phyloP scores from a whole-genome alignment of 2,888 invertebrate genomes.

The Kryphioiulus occultus region DNA sequence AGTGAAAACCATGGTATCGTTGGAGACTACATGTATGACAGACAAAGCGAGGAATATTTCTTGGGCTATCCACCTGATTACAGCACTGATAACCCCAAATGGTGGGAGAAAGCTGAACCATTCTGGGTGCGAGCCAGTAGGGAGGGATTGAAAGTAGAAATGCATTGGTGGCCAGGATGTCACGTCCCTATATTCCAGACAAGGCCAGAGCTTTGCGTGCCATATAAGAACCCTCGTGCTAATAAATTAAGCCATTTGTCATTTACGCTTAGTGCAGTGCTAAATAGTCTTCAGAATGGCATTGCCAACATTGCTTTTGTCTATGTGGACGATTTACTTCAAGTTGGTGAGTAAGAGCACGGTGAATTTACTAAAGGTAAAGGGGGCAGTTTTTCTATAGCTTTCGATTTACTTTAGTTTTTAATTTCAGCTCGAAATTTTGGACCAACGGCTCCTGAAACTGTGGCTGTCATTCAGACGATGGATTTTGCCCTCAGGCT shows the following conservation, averaged over 20 bases:
- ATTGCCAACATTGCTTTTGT: constrained; percentile 49
- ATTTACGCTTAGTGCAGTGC: constrained; percentile 47
- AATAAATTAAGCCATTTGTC: constrained; percentile 47
- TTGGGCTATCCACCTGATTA: constrained; percentile 51
- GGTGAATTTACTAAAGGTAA: background rate
- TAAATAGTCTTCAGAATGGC: constrained; percentile 50
- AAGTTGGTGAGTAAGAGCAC: constrained; percentile 46
- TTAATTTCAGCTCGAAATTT: constrained; percentile 48
- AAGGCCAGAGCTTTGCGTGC: constrained; percentile 52
- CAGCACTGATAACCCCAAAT: constrained; percentile 44
- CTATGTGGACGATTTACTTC: constrained; percentile 52
- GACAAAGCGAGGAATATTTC: constrained; percentile 50
- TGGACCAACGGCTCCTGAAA: constrained; percentile 51
- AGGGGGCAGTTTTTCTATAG: background rate
- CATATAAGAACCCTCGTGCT: constrained; percentile 48
- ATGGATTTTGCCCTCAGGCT: constrained; percentile 48
- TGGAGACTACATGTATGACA: constrained; percentile 53
- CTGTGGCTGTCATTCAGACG: constrained; percentile 46
- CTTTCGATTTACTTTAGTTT: background rate
- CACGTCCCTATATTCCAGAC: constrained; percentile 47
- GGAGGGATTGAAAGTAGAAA: constrained; percentile 49
- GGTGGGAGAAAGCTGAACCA: constrained; percentile 53
- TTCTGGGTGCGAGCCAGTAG: constrained; percentile 52
- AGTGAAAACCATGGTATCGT: constrained; percentile 52
- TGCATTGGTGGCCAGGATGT: constrained; percentile 54